Evolutionary conservation across 2,113 vertebrate genomes (phyloP).

Genomic region (Planiliza haematocheilus): DNA sequence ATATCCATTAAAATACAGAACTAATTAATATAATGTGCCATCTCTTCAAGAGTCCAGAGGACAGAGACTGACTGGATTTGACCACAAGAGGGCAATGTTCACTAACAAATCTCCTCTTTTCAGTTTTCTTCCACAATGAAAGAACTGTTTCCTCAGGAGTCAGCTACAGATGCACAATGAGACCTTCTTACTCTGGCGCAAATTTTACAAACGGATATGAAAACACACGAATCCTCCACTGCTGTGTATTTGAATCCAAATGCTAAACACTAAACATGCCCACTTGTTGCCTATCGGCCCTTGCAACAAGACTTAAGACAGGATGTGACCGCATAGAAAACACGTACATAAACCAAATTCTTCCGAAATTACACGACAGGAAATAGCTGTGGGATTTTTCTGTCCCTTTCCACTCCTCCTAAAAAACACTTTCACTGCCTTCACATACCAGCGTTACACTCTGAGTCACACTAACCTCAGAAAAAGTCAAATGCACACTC

Average conservation of each 20-base stretch:
- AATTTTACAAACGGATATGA: not conserved
- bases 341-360: constrained; percentile 51
- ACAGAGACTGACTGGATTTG: not conserved
- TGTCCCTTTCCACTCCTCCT: not conserved
- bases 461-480: not conserved
- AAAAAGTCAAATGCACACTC: not conserved
- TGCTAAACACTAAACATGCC: not conserved
- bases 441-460: not conserved
- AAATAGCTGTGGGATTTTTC: constrained; percentile 53
- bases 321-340: constrained; percentile 54
- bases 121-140: not conserved
- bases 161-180: not conserved
- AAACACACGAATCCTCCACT: not conserved
- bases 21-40: too few species aligned
- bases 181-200: not conserved
- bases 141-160: not conserved
- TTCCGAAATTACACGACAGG: constrained; percentile 65
- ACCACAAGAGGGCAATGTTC: constrained; percentile 62
- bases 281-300: not conserved
- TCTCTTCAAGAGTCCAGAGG: not conserved
- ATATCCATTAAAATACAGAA: too few species aligned
- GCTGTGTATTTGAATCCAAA: not conserved
- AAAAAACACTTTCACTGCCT: constrained; percentile 31
- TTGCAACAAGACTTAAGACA: constrained; percentile 26
- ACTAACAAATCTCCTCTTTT: not conserved